A percentile compares a stretch with the other conserved stretches of the same genome.
Evolutionary conservation across 2,797 vertebrate genomes (phyloP).

Genomic region (Apogon hyalosoma): DNA sequence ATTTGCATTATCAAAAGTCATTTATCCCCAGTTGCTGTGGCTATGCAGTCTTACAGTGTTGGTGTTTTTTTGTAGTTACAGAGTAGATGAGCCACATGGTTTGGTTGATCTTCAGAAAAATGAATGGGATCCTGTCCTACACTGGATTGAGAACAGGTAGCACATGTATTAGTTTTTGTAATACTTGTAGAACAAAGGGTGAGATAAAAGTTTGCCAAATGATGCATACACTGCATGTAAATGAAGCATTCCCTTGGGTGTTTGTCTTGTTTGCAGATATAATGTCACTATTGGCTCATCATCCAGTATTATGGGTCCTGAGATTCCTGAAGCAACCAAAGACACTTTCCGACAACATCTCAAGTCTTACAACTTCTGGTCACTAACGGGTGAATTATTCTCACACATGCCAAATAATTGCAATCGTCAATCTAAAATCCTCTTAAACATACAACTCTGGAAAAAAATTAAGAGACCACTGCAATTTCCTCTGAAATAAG

Average conservation of each 20-base stretch:
- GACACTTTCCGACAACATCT: constrained; percentile 90
- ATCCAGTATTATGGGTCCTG: constrained; percentile 91
- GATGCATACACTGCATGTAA: neutral
- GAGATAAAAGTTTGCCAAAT: neutral
- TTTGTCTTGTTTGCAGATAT: constrained; percentile 83
- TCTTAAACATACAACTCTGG: neutral
- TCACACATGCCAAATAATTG: neutral
- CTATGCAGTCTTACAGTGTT: constrained; percentile 4
- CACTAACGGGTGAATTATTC: constrained; percentile 88
- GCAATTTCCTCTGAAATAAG: too few species aligned
- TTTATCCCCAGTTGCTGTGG: neutral
- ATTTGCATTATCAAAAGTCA: neutral
- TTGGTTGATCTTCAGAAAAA: constrained; percentile 95
- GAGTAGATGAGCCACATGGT: constrained; percentile 92
- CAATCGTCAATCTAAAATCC: neutral
- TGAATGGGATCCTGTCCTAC: constrained; percentile 94
- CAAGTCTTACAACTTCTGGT: constrained; percentile 94
- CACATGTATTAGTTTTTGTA: neutral
- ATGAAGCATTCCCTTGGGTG: neutral
- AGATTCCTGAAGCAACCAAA: constrained; percentile 89
- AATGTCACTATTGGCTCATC: constrained; percentile 91
- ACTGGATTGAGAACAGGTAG: constrained; percentile 94
- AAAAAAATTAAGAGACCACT: too few species aligned
- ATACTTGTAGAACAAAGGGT: neutral
- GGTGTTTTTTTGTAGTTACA: constrained; percentile 86